Percentiles rank a stretch among this genome's conserved stretches.
Evolutionary conservation across 2,113 vertebrate species (phyloP).

Genomic region (Cinclus cinclus): DNA sequence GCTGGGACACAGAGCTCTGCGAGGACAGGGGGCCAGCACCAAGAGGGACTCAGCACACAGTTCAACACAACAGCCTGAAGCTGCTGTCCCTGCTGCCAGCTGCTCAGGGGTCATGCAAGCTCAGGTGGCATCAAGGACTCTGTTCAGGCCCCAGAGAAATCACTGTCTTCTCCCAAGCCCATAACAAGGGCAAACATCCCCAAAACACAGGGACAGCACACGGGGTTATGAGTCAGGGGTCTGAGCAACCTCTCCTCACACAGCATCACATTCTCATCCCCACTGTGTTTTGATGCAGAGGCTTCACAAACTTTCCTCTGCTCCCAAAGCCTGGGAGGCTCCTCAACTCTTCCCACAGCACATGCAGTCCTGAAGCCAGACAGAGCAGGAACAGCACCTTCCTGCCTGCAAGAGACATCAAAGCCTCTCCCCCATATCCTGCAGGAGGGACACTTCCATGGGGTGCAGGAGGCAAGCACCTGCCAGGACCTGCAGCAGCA

Average conservation of each 20-base stretch:
- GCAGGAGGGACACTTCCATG: neutral
- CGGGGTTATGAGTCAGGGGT: neutral
- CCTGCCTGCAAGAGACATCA: neutral
- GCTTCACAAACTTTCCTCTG: neutral
- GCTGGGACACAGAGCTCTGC: neutral
- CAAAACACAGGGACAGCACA: neutral
- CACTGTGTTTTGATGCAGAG: neutral
- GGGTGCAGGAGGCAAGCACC: neutral
- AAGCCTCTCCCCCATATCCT: neutral
- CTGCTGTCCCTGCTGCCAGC: neutral
- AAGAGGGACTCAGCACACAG: neutral
- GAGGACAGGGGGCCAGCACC: rapidly evolving
- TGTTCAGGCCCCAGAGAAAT: neutral
- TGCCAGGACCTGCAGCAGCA: neutral
- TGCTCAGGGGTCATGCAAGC: neutral
- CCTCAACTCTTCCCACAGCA: neutral
- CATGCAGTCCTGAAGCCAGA: neutral
- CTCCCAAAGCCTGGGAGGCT: neutral
- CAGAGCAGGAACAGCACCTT: neutral
- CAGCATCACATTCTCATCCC: neutral
- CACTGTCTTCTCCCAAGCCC: neutral
- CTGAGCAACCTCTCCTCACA: neutral
- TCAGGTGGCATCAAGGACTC: neutral
- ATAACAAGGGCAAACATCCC: neutral
- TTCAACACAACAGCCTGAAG: neutral